These are phyloP conservation scores for Mola mola DNA, from an alignment of 2,113 vertebrate species.

Conservation along the genomic window DNA sequence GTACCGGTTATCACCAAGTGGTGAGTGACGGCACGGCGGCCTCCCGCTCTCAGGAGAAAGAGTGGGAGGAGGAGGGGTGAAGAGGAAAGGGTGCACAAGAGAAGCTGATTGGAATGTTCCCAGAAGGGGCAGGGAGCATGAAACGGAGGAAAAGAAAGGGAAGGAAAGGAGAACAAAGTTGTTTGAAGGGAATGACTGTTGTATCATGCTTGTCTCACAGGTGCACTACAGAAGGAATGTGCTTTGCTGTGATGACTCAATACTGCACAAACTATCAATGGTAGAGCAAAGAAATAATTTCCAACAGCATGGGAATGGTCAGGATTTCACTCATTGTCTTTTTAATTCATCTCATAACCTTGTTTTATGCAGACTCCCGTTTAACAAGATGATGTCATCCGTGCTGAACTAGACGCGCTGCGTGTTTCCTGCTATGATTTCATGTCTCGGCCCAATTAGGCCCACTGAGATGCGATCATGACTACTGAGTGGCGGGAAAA, in stretches of 20 bases:
- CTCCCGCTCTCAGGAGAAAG: slow-evolving; percentile 68
- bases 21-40: slow-evolving; percentile 74
- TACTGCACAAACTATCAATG: slow-evolving; percentile 46
- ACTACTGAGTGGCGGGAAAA: slow-evolving; percentile 32
- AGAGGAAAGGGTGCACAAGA: slow-evolving; percentile 63
- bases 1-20: slow-evolving; percentile 80
- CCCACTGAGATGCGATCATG: neutral
- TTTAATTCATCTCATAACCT: slow-evolving; percentile 48
- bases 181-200: slow-evolving; percentile 17
- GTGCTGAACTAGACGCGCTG: slow-evolving; percentile 5
- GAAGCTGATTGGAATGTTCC: slow-evolving; percentile 75
- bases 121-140: slow-evolving; percentile 63
- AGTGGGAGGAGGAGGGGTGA: slow-evolving; percentile 28
- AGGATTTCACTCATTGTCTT: slow-evolving; percentile 49
- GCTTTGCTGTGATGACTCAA: slow-evolving; percentile 67
- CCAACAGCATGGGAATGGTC: slow-evolving; percentile 28
- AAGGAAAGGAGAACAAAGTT: neutral
- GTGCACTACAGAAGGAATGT: slow-evolving; percentile 67
- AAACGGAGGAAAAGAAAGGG: slow-evolving; percentile 41
- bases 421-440: slow-evolving; percentile 54
- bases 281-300: slow-evolving; percentile 16
- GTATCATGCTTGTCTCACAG: slow-evolving; percentile 62
- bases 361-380: slow-evolving; percentile 49
- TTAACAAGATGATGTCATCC: slow-evolving; percentile 56
- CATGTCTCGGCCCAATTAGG: slow-evolving; percentile 54